phyloP scores from a whole-genome alignment of 2,888 invertebrate species.

The Galeopsomyia nigrocyanea region DNA sequence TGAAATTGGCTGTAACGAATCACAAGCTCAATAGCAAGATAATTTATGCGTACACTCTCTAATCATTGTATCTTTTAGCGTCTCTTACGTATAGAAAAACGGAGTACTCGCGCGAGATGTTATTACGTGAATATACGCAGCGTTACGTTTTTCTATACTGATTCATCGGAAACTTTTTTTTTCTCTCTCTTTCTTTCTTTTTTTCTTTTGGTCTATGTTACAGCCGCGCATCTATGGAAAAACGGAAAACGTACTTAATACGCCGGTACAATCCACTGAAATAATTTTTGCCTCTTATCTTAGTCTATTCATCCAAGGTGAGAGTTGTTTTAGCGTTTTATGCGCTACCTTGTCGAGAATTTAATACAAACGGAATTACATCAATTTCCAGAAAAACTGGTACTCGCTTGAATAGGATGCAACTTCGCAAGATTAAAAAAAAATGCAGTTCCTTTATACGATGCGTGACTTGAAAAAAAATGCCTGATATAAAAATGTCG shows the following conservation, averaged over 20 bases:
- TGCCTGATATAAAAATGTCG: no score
- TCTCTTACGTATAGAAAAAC: constrained; percentile 19
- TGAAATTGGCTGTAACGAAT: constrained; percentile 29
- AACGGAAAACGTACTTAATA: constrained; percentile 37
- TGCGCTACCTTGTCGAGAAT: constrained; percentile 3
- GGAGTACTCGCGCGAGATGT: constrained; percentile 16
- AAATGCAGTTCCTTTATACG: no score
- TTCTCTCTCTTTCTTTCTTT: background rate
- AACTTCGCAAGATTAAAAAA: no score
- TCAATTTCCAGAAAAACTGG: no score
- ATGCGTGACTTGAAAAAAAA: no score
- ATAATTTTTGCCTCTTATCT: constrained; percentile 33
- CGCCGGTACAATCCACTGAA: constrained; percentile 32
- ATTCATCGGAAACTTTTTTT: constrained; percentile 35
- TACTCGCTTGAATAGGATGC: no score
- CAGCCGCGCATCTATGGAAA: background rate
- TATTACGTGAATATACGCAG: constrained; percentile 29
- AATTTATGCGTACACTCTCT: constrained; percentile 28
- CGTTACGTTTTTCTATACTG: constrained; percentile 7
- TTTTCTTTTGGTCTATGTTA: no score
- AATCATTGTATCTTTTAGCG: constrained; percentile 19
- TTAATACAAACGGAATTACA: constrained; percentile 9
- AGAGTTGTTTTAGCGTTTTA: constrained; percentile 16
- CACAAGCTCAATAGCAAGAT: constrained; percentile 27
- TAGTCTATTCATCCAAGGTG: constrained; percentile 39